These are phyloP conservation scores for Macheiramphus alcinus DNA, from an alignment of 2,113 vertebrate genomes.

Conservation along the genomic window DNA sequence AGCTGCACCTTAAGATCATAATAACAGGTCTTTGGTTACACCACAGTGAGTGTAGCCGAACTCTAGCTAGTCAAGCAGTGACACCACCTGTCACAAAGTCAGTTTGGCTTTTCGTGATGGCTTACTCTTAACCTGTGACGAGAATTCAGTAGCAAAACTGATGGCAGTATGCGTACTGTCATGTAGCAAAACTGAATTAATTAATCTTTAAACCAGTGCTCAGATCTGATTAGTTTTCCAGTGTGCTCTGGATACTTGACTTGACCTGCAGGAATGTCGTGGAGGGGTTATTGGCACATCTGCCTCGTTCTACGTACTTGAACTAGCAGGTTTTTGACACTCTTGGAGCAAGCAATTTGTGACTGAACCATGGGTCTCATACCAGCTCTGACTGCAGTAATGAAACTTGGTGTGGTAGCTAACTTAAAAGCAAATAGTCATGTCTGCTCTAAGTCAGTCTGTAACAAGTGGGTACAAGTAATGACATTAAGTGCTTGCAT, in stretches of 20 bases:
- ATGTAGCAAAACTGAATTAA: neutral
- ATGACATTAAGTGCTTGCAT: slow-evolving; percentile 77
- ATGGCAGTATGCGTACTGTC: slow-evolving; percentile 30
- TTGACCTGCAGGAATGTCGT: slow-evolving; percentile 27
- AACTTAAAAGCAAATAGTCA: slow-evolving; percentile 26
- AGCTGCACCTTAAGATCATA: neutral
- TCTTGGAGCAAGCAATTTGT: slow-evolving; percentile 57
- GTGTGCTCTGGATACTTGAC: slow-evolving; percentile 16
- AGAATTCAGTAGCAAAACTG: neutral
- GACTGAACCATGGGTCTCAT: slow-evolving; percentile 34
- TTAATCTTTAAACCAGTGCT: slow-evolving; percentile 23
- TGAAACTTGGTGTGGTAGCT: slow-evolving; percentile 54
- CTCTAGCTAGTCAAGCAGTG: slow-evolving; percentile 12
- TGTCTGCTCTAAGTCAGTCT: slow-evolving; percentile 51
- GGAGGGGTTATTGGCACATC: slow-evolving; percentile 51
- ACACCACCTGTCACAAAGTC: slow-evolving; percentile 7
- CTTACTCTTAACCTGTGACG: slow-evolving; percentile 26
- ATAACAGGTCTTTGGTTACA: slow-evolving; percentile 44
- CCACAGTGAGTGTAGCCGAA: neutral
- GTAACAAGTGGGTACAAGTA: slow-evolving; percentile 68
- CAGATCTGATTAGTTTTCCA: slow-evolving; percentile 32
- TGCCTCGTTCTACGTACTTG: slow-evolving; percentile 51
- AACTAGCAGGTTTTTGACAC: slow-evolving; percentile 53
- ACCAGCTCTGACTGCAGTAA: slow-evolving; percentile 56
- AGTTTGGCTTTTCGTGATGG: slow-evolving; percentile 11